Percentiles rank a stretch among this genome's conserved stretches.
Conservation (phyloP, 2,113 vertebrate species). For the Chloropsis cyanopogon region DNA sequence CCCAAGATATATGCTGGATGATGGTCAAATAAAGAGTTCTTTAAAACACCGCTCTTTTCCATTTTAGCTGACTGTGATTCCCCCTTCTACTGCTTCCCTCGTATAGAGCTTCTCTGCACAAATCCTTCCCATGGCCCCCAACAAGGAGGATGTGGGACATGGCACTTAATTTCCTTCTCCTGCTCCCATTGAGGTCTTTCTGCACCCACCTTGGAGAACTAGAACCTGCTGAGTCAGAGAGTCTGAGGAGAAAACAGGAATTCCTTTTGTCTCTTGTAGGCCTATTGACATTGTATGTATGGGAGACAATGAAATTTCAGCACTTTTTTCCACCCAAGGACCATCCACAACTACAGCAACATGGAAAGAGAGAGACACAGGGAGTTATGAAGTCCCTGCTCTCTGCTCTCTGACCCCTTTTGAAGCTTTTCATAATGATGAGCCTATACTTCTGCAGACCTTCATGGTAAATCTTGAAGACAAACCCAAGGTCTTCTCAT, state of each 20-base stretch:
- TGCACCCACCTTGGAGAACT: neutral
- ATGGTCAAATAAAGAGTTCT: neutral
- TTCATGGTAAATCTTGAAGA: neutral
- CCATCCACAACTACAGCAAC: neutral
- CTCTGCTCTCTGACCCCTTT: neutral
- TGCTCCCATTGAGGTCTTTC: neutral
- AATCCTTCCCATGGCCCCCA: neutral
- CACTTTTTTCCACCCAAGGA: rapidly evolving
- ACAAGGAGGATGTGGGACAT: neutral
- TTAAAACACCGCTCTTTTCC: neutral
- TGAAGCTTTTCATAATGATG: neutral
- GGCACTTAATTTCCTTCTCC: neutral
- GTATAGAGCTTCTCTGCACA: rapidly evolving
- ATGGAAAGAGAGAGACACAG: neutral
- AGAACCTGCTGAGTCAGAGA: neutral
- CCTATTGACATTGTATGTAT: neutral
- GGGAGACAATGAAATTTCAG: neutral
- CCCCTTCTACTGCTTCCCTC: neutral
- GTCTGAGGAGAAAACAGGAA: neutral
- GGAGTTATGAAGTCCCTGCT: neutral
- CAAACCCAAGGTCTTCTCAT: rapidly evolving
- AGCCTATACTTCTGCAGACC: neutral
- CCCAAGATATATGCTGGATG: neutral
- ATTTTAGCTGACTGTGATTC: neutral
- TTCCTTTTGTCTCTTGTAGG: neutral